These are phyloP conservation scores for Elmis aenea DNA, from an alignment of 2,888 invertebrate genomes.

Conservation along the genomic window DNA sequence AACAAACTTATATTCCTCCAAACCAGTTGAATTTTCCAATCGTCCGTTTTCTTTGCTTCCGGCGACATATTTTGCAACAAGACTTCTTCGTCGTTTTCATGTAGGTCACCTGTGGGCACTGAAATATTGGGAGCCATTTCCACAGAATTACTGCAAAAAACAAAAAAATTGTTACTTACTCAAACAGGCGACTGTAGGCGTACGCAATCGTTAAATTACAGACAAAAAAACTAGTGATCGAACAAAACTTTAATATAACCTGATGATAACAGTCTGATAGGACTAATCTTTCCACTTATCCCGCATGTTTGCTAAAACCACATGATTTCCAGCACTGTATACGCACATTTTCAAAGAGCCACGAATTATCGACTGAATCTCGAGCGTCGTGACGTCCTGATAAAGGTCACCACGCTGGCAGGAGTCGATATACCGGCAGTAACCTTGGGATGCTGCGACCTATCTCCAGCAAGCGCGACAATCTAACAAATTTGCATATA, in stretches of 20 bases:
- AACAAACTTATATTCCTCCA: constrained; percentile 83
- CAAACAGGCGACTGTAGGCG: background rate
- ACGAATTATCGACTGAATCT: constrained; percentile 14
- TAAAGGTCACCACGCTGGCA: constrained; percentile 15
- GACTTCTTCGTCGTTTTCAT: constrained; percentile 58
- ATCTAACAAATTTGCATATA: no score
- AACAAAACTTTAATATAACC: no score
- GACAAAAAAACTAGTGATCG: constrained; percentile 1
- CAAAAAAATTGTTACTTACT: no score
- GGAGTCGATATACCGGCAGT: no score
- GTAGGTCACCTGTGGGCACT: constrained; percentile 55
- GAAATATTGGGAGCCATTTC: constrained; percentile 42
- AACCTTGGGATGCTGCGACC: constrained; percentile 18
- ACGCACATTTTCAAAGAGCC: constrained; percentile 9
- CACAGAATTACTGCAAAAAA: constrained; percentile 11
- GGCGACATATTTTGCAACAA: constrained; percentile 23
- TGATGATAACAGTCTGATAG: no score
- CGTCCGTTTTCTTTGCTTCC: constrained; percentile 45
- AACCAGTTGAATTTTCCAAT: constrained; percentile 58
- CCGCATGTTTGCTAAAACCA: constrained; percentile 9
- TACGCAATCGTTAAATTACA: background rate
- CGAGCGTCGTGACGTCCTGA: constrained; percentile 5
- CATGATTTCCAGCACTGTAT: constrained; percentile 1
- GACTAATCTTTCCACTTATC: constrained; percentile 19
- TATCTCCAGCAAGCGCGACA: no score